Evolutionary conservation across 2,888 invertebrate species (phyloP), one percentile per base, ranked within the genome.

Genomic region (Onthophagus sagittarius): DNA sequence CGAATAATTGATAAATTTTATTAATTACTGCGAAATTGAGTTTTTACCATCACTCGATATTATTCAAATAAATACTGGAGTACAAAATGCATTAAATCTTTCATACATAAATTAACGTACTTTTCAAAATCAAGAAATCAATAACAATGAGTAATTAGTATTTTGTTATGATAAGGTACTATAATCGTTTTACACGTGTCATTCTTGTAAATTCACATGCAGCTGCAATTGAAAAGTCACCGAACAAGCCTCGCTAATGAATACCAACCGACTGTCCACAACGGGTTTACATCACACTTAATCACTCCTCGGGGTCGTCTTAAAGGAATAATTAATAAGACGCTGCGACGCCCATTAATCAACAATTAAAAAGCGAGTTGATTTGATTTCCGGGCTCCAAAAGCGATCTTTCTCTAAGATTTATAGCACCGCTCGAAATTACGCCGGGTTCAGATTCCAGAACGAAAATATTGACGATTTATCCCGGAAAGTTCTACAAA

Each of bases 301-400:
- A 53, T 53, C 11, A 53, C 39, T 23, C 39, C 39, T 53, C 11
- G 7, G 39, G 9, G 11, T 53, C 7, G 39, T 53, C 39, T 53
- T 7, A 53, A 53, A 53, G 39, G 39, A 53, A 53, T 53, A 53
- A 53, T 53, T 53, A 53, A 53, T 53, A 53, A 53, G 39, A 9
- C 39, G 39, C 39, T 11, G 39, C 11, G 39, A 53, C 11, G 39
- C 39, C 11, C 83, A 82, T 83, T 82, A 83, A 83, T 83, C 82
- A 83, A 81, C 83, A 83, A 83, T 83, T 82, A 83, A 80, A 80
- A 78, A 78, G 78, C 76, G 79, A 82, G 81, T 82, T 81, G 82
- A 82, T 81, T 82, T 80, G 80, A 81, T 82, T 81, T 79, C 76
- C 76, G 77, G 76, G 72, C 77, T 78, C 78, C 78, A 79, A 53